These are phyloP conservation scores for Aphyosemion australe DNA, from an alignment of 2,113 vertebrate species.

Conservation along the genomic window DNA sequence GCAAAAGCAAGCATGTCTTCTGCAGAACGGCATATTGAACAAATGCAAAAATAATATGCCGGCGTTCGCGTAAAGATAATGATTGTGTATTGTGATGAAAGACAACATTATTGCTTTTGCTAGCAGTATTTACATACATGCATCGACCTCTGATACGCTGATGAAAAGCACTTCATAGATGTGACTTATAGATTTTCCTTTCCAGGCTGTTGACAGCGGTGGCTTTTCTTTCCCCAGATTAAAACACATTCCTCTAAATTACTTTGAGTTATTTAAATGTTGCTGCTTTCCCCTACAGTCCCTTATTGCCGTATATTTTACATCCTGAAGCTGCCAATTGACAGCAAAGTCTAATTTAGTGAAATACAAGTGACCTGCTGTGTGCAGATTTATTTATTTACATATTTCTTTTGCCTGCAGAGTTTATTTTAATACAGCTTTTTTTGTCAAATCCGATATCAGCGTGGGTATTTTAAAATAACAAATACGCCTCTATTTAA, in stretches of 20 bases:
- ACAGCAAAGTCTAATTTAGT: conserved; percentile 51
- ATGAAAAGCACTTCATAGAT: conserved; percentile 75
- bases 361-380: conserved; percentile 59
- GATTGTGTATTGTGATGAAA: conserved; percentile 67
- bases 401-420: conserved; percentile 42
- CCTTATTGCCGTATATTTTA: conserved; percentile 67
- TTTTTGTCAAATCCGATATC: conserved; percentile 54
- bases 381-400: conserved; percentile 58
- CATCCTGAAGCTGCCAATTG: conserved; percentile 55
- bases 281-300: conserved; percentile 12
- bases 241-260: conserved; percentile 70
- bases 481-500: conserved; percentile 67
- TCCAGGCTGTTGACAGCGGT: conserved; percentile 44
- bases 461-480: conserved; percentile 61
- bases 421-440: conserved; percentile 56
- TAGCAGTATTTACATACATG: conserved; percentile 76
- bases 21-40: conserved; percentile 34
- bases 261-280: conserved; percentile 67
- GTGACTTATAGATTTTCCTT: conserved; percentile 74
- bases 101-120: conserved; percentile 72
- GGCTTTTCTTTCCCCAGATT: conserved; percentile 58
- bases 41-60: conserved; percentile 38
- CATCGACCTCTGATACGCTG: conserved; percentile 69
- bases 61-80: conserved; percentile 53
- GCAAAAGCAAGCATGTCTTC: conserved; percentile 32